Evolutionary conservation across 2,888 invertebrate species (phyloP).

Genomic region (Sympetrum striolatum): DNA sequence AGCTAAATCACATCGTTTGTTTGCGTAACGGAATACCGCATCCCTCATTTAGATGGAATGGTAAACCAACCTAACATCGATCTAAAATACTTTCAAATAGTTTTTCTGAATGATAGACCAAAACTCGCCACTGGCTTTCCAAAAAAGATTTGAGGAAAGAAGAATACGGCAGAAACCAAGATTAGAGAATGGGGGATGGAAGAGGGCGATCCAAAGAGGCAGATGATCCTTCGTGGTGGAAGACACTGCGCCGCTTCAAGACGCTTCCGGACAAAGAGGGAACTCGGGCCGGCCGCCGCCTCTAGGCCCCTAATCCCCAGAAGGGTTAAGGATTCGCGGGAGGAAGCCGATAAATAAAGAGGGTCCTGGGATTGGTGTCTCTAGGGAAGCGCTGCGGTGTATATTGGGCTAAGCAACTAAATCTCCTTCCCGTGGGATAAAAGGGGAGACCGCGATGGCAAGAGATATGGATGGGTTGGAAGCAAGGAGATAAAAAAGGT

Average conservation of each 20-base stretch:
- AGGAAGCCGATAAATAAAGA: slow-evolving; percentile 36
- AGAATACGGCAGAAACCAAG: no score
- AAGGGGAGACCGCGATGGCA: background rate
- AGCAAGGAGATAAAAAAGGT: background rate
- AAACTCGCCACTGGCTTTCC: no score
- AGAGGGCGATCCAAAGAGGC: background rate
- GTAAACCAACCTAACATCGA: no score
- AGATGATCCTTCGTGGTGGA: background rate
- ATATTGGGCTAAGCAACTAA: slow-evolving; percentile 43
- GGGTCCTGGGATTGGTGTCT: slow-evolving; percentile 9
- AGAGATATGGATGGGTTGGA: background rate
- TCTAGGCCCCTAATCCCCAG: background rate
- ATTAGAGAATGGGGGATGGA: background rate
- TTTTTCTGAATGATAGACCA: no score
- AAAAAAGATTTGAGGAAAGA: background rate
- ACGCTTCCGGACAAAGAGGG: background rate
- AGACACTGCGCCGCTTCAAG: background rate
- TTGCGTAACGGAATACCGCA: no score
- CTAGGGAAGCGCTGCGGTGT: slow-evolving; percentile 20
- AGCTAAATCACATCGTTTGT: no score
- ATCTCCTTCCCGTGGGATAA: slow-evolving; percentile 12
- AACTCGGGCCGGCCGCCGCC: background rate
- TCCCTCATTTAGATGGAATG: no score
- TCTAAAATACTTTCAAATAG: no score
- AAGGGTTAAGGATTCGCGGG: slow-evolving; percentile 31